Base-by-base conservation (phyloP, 2,113 vertebrate genomes). In the Fregetta grallaria region DNA sequence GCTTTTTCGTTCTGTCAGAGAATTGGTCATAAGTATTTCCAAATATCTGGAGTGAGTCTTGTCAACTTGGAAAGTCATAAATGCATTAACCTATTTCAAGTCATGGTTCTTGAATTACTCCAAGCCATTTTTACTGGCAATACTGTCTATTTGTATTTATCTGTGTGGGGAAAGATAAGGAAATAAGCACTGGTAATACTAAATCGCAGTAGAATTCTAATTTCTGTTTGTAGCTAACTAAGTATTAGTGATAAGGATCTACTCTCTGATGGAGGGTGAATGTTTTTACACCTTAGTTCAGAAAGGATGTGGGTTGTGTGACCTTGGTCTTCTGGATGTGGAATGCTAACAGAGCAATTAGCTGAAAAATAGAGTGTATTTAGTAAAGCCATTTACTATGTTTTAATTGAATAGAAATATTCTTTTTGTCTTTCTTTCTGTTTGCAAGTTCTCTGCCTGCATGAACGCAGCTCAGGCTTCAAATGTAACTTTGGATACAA, bases 401-500 rank as follows among this genome's bases (percentile, higher is more conserved):
- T 56, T 73, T 83, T 61, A 84, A 49, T 6, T 76, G 34, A 83
- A 44, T 36, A 70, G 27, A 86, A 88, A 52, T 67, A 76, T 5
- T 34, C 0, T 25, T 91, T 90, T 87, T 77, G 10, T 21, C 42
- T 74, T 16, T 70, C 44, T 38, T 70, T 71, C 66, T 76, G 9
- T 65, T 18, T 82, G 20, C 13, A 55, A 75, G 29, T 79, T 92
- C 81, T 47, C 18, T 86, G 45, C 27, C 36, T 61, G 10, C 36
- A 45, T 61, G 30, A 80, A 50, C 70, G 18, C 27, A 77, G 34
- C 32, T 89, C 32, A 74, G 32, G 52, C 32, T 93, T 97, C 73
- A 84, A 70, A 86, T 62, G 6, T 56, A 95, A 87, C 44, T 94
- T 94, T 74, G 55, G 55, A 66, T 71, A 40, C 53, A 95, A 92